Percentiles rank a stretch among this genome's conserved stretches.
Conservation (phyloP, 2,113 vertebrate species). For the Tenrec ecaudatus region DNA sequence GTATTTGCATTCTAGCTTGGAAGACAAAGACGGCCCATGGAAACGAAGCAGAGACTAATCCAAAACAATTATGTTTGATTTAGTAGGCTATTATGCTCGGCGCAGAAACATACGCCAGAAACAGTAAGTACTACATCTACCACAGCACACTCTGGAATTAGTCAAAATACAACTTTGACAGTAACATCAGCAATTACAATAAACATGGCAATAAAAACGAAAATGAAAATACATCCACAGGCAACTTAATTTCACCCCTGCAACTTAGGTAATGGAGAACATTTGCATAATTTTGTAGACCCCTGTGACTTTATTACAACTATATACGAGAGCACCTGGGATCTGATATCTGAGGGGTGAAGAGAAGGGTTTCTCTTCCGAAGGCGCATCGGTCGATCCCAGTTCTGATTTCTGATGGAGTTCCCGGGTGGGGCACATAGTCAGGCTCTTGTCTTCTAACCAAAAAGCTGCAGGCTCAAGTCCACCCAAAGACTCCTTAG, state of each 20-base stretch:
- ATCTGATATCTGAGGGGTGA: neutral
- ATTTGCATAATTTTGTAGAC: neutral
- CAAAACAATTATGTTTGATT: neutral
- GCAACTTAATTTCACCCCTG: neutral
- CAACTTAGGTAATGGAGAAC: neutral
- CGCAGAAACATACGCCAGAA: neutral
- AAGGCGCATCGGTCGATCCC: neutral
- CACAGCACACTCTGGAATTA: neutral
- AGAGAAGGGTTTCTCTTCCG: neutral
- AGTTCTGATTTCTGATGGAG: neutral
- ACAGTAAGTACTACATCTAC: neutral
- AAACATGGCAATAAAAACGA: neutral
- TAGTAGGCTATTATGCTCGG: rapidly evolving
- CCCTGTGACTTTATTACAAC: neutral
- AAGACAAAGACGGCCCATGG: neutral
- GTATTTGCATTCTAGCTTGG: neutral
- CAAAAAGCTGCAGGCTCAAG: neutral
- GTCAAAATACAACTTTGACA: neutral
- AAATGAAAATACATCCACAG: neutral
- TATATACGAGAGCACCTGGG: neutral
- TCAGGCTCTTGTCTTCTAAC: neutral
- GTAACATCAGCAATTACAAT: neutral
- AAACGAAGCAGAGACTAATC: neutral
- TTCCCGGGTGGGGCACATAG: neutral
- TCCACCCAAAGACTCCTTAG: neutral